phyloP scores from a whole-genome alignment of 1,140 invertebrate species.

The Pygmarrhopalites habei region DNA sequence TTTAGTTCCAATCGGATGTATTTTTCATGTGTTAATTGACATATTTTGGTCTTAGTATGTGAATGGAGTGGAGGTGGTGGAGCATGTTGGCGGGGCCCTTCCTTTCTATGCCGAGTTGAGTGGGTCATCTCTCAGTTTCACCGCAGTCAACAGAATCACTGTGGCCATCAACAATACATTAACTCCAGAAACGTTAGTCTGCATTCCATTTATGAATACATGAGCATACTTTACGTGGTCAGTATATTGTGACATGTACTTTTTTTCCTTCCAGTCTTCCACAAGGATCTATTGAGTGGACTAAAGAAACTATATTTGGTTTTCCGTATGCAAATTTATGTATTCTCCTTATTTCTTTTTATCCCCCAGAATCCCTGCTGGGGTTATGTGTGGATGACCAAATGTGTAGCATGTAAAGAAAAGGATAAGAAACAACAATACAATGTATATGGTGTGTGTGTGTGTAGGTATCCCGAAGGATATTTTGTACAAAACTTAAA shows the following conservation, averaged over 20 bases:
- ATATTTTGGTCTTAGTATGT: slow-evolving; percentile 58
- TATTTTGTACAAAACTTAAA: slow-evolving; percentile 44
- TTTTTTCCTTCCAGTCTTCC: too few species aligned
- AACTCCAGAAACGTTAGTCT: too few species aligned
- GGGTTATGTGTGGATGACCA: too few species aligned
- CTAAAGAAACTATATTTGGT: slow-evolving; percentile 4
- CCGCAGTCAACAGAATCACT: slow-evolving; percentile 48
- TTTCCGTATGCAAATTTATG: background rate
- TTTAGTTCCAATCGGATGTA: slow-evolving; percentile 7
- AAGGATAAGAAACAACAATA: too few species aligned
- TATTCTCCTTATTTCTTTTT: background rate
- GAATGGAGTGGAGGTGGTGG: slow-evolving; percentile 68
- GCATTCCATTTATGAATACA: too few species aligned
- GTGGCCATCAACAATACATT: too few species aligned
- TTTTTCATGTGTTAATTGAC: too few species aligned
- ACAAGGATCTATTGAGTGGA: slow-evolving; percentile 42
- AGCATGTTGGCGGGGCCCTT: slow-evolving; percentile 88
- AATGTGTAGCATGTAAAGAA: too few species aligned
- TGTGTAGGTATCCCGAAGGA: slow-evolving; percentile 36
- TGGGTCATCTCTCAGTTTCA: slow-evolving; percentile 14
- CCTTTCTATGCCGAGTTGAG: slow-evolving; percentile 43
- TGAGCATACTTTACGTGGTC: too few species aligned
- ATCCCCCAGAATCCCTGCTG: too few species aligned
- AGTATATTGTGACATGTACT: too few species aligned
- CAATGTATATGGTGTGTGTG: slow-evolving; percentile 8